Evolutionary conservation across 2,888 invertebrate genomes (phyloP).

Genomic region (Brachyptera risi): DNA sequence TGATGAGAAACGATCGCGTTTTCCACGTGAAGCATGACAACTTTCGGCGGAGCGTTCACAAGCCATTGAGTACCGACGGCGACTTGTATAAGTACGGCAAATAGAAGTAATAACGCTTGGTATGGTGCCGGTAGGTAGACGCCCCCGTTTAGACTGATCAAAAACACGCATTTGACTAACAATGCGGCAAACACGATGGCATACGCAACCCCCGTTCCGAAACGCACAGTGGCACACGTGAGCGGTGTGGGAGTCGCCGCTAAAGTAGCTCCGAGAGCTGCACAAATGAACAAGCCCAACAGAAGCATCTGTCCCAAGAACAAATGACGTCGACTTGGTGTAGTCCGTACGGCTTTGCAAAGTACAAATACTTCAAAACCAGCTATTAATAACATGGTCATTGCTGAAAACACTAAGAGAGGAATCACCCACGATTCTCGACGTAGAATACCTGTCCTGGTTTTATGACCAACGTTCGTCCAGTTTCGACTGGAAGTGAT

Average conservation of each 20-base stretch:
- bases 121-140: conserved; percentile 91
- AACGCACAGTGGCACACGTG: conserved; percentile 76
- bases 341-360: conserved; percentile 77
- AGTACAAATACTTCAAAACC: conserved; percentile 86
- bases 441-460: conserved; percentile 46
- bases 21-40: conserved; percentile 48
- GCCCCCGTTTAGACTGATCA: conserved; percentile 85
- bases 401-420: conserved; percentile 75
- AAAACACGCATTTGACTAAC: conserved; percentile 89
- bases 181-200: conserved; percentile 86
- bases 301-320: conserved; percentile 84
- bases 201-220: conserved; percentile 74
- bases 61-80: conserved; percentile 82
- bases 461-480: not conserved
- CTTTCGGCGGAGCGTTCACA: conserved; percentile 69
- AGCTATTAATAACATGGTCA: conserved; percentile 79
- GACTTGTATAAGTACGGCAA: conserved; percentile 85
- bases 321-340: conserved; percentile 78
- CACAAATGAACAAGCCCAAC: conserved; percentile 76
- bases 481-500: not conserved
- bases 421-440: conserved; percentile 89
- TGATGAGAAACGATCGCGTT: conserved; percentile 38
- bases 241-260: conserved; percentile 73
- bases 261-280: conserved; percentile 72
- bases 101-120: conserved; percentile 79